Evolutionary conservation across 2,113 vertebrate species (phyloP).

Genomic region (Syngnathus scovelli): DNA sequence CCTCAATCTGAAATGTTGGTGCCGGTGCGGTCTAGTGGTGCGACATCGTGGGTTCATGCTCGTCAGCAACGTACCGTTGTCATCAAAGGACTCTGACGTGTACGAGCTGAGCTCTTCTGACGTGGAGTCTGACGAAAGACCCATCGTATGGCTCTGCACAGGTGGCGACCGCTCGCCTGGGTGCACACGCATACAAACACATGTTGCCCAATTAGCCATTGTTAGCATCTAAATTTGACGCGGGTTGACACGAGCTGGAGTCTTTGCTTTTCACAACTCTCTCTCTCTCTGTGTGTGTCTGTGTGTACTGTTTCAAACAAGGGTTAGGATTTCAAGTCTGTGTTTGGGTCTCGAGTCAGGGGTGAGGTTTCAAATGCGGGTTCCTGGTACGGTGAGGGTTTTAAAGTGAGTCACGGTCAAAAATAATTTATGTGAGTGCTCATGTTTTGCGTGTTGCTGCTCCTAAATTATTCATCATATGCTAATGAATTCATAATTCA

Average conservation of each 20-base stretch:
- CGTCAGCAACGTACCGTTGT: slow-evolving; percentile 80
- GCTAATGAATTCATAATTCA: neutral
- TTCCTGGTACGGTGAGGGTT: neutral
- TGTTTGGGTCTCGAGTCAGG: neutral
- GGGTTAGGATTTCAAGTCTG: neutral
- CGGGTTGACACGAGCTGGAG: slow-evolving; percentile 1
- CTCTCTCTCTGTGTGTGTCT: neutral
- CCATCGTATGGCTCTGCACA: slow-evolving; percentile 73
- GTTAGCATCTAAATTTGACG: neutral
- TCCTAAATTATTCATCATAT: neutral
- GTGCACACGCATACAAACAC: neutral
- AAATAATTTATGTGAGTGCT: neutral
- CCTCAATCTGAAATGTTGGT: neutral
- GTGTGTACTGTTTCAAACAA: neutral
- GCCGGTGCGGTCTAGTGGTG: neutral
- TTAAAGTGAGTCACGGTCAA: neutral
- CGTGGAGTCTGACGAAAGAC: slow-evolving; percentile 84
- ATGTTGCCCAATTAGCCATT: neutral
- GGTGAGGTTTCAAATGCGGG: neutral
- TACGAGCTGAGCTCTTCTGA: slow-evolving; percentile 88
- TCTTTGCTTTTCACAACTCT: slow-evolving; percentile 18
- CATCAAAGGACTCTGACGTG: slow-evolving; percentile 90
- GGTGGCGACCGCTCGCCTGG: neutral
- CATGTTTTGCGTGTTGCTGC: neutral
- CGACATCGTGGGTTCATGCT: no score